Evolutionary conservation across 2,888 invertebrate species (phyloP).

Genomic region (Boloria euphrosyne): DNA sequence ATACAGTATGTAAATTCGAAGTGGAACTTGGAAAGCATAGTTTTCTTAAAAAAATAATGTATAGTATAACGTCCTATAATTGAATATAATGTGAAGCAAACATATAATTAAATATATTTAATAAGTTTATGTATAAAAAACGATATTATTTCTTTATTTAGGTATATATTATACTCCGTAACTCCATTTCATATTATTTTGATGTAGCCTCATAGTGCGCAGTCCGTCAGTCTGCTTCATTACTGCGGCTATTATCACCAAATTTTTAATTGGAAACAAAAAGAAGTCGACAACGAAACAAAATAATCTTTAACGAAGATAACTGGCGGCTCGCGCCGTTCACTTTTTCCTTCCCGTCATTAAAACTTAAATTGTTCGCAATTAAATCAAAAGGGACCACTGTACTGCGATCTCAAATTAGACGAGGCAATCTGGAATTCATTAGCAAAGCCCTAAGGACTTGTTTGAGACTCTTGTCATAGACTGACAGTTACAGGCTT

Average conservation of each 20-base stretch:
- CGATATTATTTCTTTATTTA: no score
- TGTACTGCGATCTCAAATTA: constrained; percentile 1
- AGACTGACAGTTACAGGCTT: not conserved
- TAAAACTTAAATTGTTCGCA: constrained; percentile 31
- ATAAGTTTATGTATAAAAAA: no score
- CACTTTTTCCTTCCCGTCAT: constrained; percentile 30
- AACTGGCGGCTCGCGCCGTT: constrained; percentile 10
- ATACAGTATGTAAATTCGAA: no score
- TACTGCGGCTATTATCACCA: constrained; percentile 9
- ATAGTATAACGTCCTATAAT: no score
- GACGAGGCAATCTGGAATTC: constrained; percentile 5
- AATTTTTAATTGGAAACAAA: constrained; percentile 17
- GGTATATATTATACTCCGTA: no score
- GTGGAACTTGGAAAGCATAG: no score
- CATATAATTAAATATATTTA: no score
- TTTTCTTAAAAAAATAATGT: no score
- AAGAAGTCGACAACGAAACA: constrained; percentile 3
- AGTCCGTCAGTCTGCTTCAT: not conserved
- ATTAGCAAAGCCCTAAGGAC: constrained; percentile 4
- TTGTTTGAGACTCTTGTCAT: not conserved
- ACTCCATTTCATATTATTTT: not conserved
- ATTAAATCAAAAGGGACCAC: constrained; percentile 24
- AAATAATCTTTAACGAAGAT: constrained; percentile 30
- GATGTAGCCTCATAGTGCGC: not conserved
- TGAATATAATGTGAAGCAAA: no score